Base-by-base conservation (phyloP, 2,888 invertebrate species). In the Heliconius hortense region DNA sequence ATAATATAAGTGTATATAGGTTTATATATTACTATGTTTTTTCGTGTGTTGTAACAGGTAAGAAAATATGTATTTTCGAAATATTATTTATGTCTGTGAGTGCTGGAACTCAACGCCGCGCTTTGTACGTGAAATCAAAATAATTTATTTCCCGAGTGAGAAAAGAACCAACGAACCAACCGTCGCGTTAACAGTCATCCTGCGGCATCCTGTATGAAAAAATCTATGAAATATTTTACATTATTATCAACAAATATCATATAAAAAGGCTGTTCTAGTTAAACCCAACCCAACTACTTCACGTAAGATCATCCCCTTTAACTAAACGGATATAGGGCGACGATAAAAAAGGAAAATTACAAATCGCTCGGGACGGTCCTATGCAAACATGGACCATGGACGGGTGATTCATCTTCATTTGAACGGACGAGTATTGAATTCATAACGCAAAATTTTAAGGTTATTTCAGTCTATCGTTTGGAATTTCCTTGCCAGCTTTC, bases 401-500 rank as follows among this genome's bases (percentile, higher is more conserved):
- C 73, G 72, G 63, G 73, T 76, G 74, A 79, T 79, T 73, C 78
- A 77, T 80, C 78, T 80, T 79, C 78, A 80, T 80, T 77, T 80
- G 60, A 70, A 64, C 67, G 53, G 56, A 70, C 66, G 77, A 74
- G 68, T 78, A 72, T 76, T 74, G 80, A 78, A 80, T 80, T 78
- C 74, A 78, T 79, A 78, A 76, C 70, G 56, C 48, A 64, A 70
- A 26, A 62, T 69, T 74, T 71, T 59, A 24, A 71, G 62, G 64
- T 28, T 71, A 75, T 71, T 56, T 71, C 70, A 56, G 64, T 71
- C n/a, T 26, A 35, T 28, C 70, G 28, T 63, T 64, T 70, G 39
- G 66, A 56, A 64, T 70, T 28, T 43, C 35, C 35, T 43, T 63
- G 48, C 21, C 60, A 71, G 60, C 43, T 71, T 60, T 60, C 60